phyloP scores from a whole-genome alignment of 2,888 invertebrate species.

The Nycteola revayana region DNA sequence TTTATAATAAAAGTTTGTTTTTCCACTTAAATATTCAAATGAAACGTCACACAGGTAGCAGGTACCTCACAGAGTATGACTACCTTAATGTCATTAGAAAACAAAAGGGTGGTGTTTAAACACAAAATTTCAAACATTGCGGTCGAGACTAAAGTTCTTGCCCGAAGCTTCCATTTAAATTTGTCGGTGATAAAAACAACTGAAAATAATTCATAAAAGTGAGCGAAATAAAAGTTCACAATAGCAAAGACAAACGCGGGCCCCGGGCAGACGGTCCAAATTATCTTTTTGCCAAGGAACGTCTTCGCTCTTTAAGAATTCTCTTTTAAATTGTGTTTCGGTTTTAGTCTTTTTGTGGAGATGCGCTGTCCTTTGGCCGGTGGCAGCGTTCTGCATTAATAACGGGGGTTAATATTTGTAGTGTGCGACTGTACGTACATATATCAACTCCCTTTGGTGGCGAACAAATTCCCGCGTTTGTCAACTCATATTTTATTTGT shows the following conservation, averaged over 20 bases:
- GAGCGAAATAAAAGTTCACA: slow-evolving; percentile 75
- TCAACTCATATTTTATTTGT: slow-evolving; percentile 31
- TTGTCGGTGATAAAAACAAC: slow-evolving; percentile 70
- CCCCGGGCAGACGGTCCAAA: slow-evolving; percentile 62
- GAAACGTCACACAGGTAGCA: too few species aligned
- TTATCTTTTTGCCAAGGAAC: slow-evolving; percentile 71
- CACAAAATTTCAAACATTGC: slow-evolving; percentile 24
- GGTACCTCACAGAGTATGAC: not conserved
- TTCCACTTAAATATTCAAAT: too few species aligned
- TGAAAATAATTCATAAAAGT: slow-evolving; percentile 78
- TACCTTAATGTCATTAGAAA: slow-evolving; percentile 13
- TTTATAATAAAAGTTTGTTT: too few species aligned
- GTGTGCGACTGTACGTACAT: slow-evolving; percentile 34
- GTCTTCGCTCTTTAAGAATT: slow-evolving; percentile 78
- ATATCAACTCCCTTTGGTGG: slow-evolving; percentile 27
- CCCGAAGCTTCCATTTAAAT: slow-evolving; percentile 56
- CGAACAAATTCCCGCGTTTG: slow-evolving; percentile 25
- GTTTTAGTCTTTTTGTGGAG: slow-evolving; percentile 68
- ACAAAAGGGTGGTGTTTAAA: slow-evolving; percentile 21
- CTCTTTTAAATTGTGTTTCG: slow-evolving; percentile 78
- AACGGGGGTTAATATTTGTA: slow-evolving; percentile 52
- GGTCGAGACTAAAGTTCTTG: slow-evolving; percentile 33
- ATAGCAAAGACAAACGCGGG: slow-evolving; percentile 76
- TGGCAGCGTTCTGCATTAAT: slow-evolving; percentile 64
- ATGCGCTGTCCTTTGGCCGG: slow-evolving; percentile 66